phyloP scores from a whole-genome alignment of 2,797 vertebrate species.

The Dromococcyx pavoninus region DNA sequence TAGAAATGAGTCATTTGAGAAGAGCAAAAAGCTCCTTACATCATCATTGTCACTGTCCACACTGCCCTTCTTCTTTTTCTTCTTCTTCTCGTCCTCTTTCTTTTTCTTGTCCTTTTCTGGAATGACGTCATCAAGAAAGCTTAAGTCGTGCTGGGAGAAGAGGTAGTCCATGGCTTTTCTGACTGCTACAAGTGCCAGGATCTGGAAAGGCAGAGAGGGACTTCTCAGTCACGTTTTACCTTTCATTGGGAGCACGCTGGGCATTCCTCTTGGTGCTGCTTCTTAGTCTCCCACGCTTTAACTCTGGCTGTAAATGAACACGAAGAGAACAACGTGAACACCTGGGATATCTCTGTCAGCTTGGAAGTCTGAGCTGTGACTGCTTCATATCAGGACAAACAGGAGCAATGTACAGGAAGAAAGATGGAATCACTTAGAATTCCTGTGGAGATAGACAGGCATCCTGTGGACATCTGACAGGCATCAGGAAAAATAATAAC shows the following conservation, averaged over 20 bases:
- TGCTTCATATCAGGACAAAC: background rate
- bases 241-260: background rate
- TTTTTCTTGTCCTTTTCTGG: slow-evolving; percentile 99
- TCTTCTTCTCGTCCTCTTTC: slow-evolving; percentile 97
- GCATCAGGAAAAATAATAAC: background rate
- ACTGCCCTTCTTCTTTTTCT: slow-evolving; percentile 91
- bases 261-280: background rate
- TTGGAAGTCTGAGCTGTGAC: background rate
- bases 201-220: slow-evolving; percentile 76
- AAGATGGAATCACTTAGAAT: background rate
- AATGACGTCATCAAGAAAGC: slow-evolving; percentile 97
- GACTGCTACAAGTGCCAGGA: slow-evolving; percentile 95
- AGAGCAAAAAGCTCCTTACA: slow-evolving; percentile 77
- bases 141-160: slow-evolving; percentile 94
- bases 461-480: too few relatives aligned
- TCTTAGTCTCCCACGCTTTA: background rate
- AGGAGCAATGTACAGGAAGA: background rate
- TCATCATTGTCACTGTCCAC: slow-evolving; percentile 94
- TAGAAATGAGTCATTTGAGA: background rate
- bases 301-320: background rate
- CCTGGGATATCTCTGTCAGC: background rate
- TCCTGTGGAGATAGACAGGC: background rate
- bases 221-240: background rate
- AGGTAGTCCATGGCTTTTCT: slow-evolving; percentile 96
- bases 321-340: background rate